These are phyloP conservation scores for Tapirus indicus DNA, from an alignment of 2,797 vertebrate genomes.

Conservation along the genomic window DNA sequence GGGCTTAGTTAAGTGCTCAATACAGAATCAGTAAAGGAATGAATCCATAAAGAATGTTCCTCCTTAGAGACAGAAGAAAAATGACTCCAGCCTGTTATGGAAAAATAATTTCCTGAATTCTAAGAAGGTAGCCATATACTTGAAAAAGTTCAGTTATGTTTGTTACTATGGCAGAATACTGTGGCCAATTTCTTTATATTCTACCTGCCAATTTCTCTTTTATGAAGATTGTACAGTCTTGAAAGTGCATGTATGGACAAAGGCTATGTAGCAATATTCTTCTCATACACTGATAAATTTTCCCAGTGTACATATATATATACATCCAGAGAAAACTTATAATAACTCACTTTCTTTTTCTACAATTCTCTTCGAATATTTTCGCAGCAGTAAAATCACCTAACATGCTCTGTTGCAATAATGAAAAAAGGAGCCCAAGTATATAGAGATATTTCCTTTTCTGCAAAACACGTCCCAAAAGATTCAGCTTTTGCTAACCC, in stretches of 20 bases:
- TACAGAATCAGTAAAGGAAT: background rate
- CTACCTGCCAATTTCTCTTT: background rate
- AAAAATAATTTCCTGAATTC: conserved; percentile 14
- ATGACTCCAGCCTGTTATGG: background rate
- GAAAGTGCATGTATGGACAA: background rate
- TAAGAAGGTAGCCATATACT: background rate
- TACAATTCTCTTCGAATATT: background rate
- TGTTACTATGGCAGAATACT: background rate
- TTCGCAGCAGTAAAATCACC: conserved; percentile 1
- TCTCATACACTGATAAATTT: background rate
- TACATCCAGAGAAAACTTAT: background rate
- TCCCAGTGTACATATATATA: background rate
- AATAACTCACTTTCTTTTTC: background rate
- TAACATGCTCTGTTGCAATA: background rate
- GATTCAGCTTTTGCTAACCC: background rate
- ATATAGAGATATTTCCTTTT: background rate
- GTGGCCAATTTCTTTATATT: background rate
- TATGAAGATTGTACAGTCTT: background rate
- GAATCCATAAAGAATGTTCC: background rate
- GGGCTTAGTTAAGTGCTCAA: background rate
- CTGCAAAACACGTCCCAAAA: background rate
- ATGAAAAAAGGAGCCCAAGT: background rate
- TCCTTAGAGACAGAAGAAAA: conserved; percentile 18
- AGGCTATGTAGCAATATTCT: background rate
- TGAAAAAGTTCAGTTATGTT: background rate